Evolutionary conservation across 2,797 vertebrate genomes (phyloP).

Genomic region (Chaenodraco wilsoni): DNA sequence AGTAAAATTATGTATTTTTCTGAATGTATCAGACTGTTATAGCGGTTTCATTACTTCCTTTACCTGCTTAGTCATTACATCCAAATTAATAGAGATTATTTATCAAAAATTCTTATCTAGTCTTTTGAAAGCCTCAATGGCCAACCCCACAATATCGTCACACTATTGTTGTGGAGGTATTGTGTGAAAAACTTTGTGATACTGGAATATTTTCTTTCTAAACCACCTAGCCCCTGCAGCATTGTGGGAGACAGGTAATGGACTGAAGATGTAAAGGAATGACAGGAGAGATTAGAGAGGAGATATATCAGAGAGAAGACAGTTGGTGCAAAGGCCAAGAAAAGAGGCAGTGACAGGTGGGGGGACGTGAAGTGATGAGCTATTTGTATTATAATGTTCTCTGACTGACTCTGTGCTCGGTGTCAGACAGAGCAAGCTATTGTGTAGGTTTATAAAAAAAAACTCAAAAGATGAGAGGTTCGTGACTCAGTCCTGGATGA

Average conservation of each 20-base stretch:
- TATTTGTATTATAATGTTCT: conserved; percentile 52
- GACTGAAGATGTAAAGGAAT: conserved; percentile 27
- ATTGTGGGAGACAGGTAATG: conserved; percentile 24
- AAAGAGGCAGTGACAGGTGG: conserved; percentile 36
- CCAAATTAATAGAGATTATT: too few relatives aligned
- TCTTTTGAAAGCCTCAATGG: too few relatives aligned
- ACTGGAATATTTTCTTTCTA: too few relatives aligned
- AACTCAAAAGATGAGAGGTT: conserved; percentile 60
- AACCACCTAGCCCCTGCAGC: neutral
- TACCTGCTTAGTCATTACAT: too few relatives aligned
- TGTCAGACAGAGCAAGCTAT: conserved; percentile 58
- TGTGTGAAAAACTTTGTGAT: too few relatives aligned
- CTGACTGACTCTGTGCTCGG: conserved; percentile 18
- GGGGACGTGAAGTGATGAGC: conserved; percentile 44
- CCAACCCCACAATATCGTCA: too few relatives aligned
- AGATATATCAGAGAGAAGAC: conserved; percentile 34
- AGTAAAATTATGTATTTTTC: too few relatives aligned
- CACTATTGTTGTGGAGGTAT: too few relatives aligned
- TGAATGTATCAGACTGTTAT: too few relatives aligned
- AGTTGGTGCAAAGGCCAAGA: conserved; percentile 10
- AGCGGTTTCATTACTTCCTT: too few relatives aligned
- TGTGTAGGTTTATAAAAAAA: conserved; percentile 51
- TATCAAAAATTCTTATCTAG: too few relatives aligned
- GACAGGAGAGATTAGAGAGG: conserved; percentile 40
- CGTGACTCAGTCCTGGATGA: conserved; percentile 81